These are phyloP conservation scores for Natator depressus DNA, from an alignment of 2,113 vertebrate species.

Conservation along the genomic window DNA sequence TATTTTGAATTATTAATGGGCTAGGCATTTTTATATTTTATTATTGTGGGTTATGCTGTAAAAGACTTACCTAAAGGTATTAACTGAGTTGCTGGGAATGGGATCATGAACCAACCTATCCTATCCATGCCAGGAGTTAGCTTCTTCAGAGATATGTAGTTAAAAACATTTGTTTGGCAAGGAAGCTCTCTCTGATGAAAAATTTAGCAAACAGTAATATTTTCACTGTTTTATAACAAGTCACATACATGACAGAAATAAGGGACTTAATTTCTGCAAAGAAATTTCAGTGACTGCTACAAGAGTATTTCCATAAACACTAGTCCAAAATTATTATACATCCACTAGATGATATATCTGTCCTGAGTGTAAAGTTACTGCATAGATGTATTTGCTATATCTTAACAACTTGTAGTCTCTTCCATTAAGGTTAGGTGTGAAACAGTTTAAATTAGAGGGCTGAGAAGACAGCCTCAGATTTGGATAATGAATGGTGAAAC, in stretches of 20 bases:
- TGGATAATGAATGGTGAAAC: not conserved
- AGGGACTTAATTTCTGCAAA: rapidly evolving
- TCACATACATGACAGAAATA: not conserved
- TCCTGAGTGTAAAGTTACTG: not conserved
- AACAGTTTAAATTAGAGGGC: not conserved
- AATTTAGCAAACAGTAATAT: not conserved
- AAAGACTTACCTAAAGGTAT: not conserved
- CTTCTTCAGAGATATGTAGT: not conserved
- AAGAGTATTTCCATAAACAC: not conserved
- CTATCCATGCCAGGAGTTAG: not conserved
- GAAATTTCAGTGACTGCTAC: not conserved
- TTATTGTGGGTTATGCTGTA: not conserved
- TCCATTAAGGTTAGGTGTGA: not conserved
- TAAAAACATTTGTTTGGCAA: not conserved
- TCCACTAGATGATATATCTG: not conserved
- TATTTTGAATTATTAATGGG: conserved; percentile 58
- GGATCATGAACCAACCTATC: not conserved
- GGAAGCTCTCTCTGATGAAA: not conserved
- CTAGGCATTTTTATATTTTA: not conserved
- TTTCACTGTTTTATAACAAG: not conserved
- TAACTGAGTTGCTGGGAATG: not conserved
- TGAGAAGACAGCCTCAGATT: not conserved
- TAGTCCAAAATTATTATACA: not conserved
- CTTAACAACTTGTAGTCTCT: not conserved
- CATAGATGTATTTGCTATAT: not conserved